Evolutionary conservation across 2,888 invertebrate genomes (phyloP).

Genomic region (Plagodis dolabraria): DNA sequence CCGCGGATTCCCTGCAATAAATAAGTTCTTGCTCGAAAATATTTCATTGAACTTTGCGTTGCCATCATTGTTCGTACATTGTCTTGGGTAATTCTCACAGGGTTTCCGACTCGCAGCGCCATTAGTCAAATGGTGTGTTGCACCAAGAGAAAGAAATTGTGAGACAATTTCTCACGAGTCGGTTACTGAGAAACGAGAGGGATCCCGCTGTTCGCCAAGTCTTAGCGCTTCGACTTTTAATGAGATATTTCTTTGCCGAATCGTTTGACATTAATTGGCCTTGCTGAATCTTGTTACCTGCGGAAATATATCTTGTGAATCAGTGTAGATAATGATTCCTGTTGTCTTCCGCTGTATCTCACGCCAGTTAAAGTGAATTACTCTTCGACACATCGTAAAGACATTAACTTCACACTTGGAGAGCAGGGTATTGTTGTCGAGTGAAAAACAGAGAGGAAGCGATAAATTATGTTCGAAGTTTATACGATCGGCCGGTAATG

Average conservation of each 20-base stretch:
- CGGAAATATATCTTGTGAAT: neutral
- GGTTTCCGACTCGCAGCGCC: slow-evolving; percentile 50
- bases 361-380: slow-evolving; percentile 68
- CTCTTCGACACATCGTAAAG: slow-evolving; percentile 74
- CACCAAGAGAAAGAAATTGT: slow-evolving; percentile 63
- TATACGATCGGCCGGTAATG: slow-evolving; percentile 78
- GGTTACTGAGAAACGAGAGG: slow-evolving; percentile 54
- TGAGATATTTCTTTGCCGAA: slow-evolving; percentile 46
- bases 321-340: slow-evolving; percentile 31
- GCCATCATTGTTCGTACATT: slow-evolving; percentile 41
- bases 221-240: slow-evolving; percentile 56
- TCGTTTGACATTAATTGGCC: slow-evolving; percentile 26
- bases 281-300: slow-evolving; percentile 26
- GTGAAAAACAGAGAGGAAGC: slow-evolving; percentile 80
- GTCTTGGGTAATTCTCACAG: slow-evolving; percentile 57
- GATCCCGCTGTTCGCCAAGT: slow-evolving; percentile 61
- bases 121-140: slow-evolving; percentile 61
- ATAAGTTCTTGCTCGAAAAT: slow-evolving; percentile 43
- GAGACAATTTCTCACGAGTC: slow-evolving; percentile 67
- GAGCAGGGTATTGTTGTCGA: slow-evolving; percentile 72
- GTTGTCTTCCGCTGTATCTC: slow-evolving; percentile 49
- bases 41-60: slow-evolving; percentile 50
- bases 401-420: slow-evolving; percentile 69
- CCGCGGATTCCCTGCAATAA: slow-evolving; percentile 20
- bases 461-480: slow-evolving; percentile 82